Conservation (phyloP, 1,140 invertebrate genomes). For the Drosophila mauritiana region DNA sequence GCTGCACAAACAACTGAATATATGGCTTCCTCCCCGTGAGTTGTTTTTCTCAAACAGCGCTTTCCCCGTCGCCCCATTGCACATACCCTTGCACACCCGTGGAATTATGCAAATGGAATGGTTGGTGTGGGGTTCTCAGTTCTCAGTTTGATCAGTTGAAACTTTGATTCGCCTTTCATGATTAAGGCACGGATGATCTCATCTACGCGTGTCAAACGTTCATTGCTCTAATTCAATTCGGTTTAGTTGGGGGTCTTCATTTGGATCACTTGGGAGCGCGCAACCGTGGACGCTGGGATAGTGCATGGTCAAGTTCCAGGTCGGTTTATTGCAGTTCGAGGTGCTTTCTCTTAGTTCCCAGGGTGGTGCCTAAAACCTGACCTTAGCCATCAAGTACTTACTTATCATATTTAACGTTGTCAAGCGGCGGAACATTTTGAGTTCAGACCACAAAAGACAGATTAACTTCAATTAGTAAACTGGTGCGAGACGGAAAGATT, state of each 20-base stretch:
- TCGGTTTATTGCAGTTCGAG: slow-evolving; percentile 6
- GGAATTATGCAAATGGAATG: slow-evolving; percentile 14
- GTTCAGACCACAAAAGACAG: slow-evolving; percentile 3
- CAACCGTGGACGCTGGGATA: too few species aligned
- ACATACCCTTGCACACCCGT: slow-evolving; percentile 1
- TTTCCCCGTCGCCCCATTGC: neutral
- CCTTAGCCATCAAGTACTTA: slow-evolving; percentile 23
- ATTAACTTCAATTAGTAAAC: slow-evolving; percentile 57
- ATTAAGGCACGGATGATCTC: slow-evolving; percentile 24
- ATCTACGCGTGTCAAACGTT: slow-evolving; percentile 24
- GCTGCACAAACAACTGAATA: slow-evolving; percentile 53
- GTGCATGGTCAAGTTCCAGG: slow-evolving; percentile 30
- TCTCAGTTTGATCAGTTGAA: slow-evolving; percentile 37
- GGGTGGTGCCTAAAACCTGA: slow-evolving; percentile 14
- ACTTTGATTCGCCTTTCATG: slow-evolving; percentile 18
- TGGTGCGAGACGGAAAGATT: slow-evolving; percentile 61
- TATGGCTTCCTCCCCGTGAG: slow-evolving; percentile 63
- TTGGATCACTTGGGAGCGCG: too few species aligned
- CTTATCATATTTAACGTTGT: slow-evolving; percentile 4
- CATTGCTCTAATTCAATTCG: slow-evolving; percentile 51
- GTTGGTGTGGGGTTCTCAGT: slow-evolving; percentile 4
- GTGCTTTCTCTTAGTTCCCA: slow-evolving; percentile 11
- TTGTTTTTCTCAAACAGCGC: slow-evolving; percentile 19
- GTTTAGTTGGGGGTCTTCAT: slow-evolving; percentile 5
- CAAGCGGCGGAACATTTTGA: neutral